Conservation (phyloP, 53 echinoderm and acorn worm species). For the Glandiceps talaboti region DNA sequence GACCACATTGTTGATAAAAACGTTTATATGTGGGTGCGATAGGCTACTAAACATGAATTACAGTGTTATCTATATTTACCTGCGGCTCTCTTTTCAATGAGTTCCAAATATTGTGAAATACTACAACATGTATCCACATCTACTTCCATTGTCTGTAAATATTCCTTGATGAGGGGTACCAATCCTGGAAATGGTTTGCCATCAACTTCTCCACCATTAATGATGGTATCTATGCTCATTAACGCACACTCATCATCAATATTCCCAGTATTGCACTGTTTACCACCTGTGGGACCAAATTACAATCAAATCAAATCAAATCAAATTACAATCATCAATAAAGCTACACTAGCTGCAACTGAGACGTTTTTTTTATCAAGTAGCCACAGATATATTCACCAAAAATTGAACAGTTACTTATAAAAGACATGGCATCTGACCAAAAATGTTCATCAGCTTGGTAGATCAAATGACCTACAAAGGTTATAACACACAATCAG, state of each 20-base stretch:
- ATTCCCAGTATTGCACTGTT: conserved; percentile 14
- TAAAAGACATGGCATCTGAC: too few species aligned
- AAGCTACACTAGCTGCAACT: too few species aligned
- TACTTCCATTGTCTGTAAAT: conserved; percentile 53
- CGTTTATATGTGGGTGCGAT: too few species aligned
- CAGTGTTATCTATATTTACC: conserved; percentile 42
- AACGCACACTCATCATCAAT: conserved; percentile 36
- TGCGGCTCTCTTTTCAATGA: conserved; percentile 75
- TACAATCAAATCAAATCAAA: background rate
- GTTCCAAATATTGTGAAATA: conserved; percentile 54
- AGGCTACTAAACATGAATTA: too few species aligned
- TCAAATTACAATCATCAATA: too few species aligned
- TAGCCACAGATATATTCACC: too few species aligned
- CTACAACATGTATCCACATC: conserved; percentile 87
- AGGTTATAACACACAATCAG: too few species aligned
- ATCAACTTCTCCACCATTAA: conserved; percentile 66
- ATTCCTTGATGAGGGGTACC: conserved; percentile 64
- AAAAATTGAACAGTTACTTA: too few species aligned
- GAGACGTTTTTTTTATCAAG: background rate
- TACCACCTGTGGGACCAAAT: background rate
- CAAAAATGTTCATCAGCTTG: too few species aligned
- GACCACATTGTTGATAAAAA: too few species aligned
- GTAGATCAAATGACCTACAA: too few species aligned
- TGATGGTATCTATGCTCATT: conserved; percentile 91
- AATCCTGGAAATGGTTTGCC: conserved; percentile 64